Evolutionary conservation across 2,888 invertebrate genomes (phyloP), one percentile per base, ranked within the genome.

Genomic region (Plebejus argus): DNA sequence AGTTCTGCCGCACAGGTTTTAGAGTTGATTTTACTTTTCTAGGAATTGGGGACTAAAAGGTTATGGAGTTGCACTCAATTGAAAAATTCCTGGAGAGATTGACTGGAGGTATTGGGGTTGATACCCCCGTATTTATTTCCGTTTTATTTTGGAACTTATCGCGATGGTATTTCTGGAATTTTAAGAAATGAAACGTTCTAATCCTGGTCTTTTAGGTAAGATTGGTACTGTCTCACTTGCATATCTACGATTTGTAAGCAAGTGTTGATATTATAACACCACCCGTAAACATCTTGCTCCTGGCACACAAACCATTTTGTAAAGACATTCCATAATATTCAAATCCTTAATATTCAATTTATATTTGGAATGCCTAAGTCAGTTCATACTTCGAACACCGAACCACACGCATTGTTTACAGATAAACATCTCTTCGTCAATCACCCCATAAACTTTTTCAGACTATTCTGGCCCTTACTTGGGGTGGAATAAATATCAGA

Each of bases 361-460:
- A 72, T 61, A 71, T 77, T 70, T 66, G 58, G 20, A 20, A 77
- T 78, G 53, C 56, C 56, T 78, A 72, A 78, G 7, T 84, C 83
- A 83, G 81, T 84, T 86, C 85, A 82, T 84, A 84, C 84, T 84
- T 86, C 86, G 84, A 85, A 84, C 82, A 83, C 84, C 83, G 85
- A 80, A 80, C 77, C 92, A 91, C 92, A 91, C 91, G 88, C 91
- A 91, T 92, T 91, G 92, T 90, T 86, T 81, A 81, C 84, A 82
- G 92, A 92, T 92, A 91, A 91, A 79, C 84, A 92, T 92, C 92
- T 83, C 86, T 89, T 88, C 84, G 89, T 89, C 89, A 88, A 89
- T 90, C 88, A 89, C 87, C 85, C 82, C 86, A 70, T 66, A 61
- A 23, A 56, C 76, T 53, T 28, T 33, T 76, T 20, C 77, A 76